Conservation (phyloP, 1,140 invertebrate species). For the Aphis gossypii region DNA sequence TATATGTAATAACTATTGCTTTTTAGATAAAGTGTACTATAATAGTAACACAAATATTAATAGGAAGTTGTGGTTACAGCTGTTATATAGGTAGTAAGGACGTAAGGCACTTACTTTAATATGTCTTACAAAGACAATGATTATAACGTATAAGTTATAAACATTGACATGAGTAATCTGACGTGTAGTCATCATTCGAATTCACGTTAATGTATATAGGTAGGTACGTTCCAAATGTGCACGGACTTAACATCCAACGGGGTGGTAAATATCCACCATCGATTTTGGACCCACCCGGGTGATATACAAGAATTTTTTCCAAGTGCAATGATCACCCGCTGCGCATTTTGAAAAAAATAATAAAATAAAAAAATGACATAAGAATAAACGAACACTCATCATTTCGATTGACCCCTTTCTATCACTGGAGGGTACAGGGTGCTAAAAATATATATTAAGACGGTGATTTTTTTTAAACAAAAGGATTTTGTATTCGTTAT, state of each 20-base stretch:
- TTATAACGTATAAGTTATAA: too few species aligned
- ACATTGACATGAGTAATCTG: too few species aligned
- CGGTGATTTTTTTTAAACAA: conserved; percentile 1
- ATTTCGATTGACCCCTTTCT: background rate
- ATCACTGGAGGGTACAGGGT: too few species aligned
- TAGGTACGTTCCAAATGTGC: background rate
- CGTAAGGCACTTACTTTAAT: too few species aligned
- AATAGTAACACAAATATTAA: too few species aligned
- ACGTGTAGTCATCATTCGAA: background rate
- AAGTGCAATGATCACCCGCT: background rate
- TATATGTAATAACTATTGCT: too few species aligned
- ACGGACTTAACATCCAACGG: too few species aligned
- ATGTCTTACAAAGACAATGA: too few species aligned
- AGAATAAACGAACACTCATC: background rate
- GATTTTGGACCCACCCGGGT: background rate
- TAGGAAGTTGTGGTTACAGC: too few species aligned
- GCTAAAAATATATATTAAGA: too few species aligned
- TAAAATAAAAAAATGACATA: background rate
- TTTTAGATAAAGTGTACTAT: too few species aligned
- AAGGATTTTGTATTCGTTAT: background rate
- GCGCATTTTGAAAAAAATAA: background rate
- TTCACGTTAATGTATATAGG: background rate
- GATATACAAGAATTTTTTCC: background rate
- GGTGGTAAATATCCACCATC: background rate
- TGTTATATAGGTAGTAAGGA: too few species aligned